Conservation (phyloP, 2,113 vertebrate genomes). For the Rhinoptilus africanus region DNA sequence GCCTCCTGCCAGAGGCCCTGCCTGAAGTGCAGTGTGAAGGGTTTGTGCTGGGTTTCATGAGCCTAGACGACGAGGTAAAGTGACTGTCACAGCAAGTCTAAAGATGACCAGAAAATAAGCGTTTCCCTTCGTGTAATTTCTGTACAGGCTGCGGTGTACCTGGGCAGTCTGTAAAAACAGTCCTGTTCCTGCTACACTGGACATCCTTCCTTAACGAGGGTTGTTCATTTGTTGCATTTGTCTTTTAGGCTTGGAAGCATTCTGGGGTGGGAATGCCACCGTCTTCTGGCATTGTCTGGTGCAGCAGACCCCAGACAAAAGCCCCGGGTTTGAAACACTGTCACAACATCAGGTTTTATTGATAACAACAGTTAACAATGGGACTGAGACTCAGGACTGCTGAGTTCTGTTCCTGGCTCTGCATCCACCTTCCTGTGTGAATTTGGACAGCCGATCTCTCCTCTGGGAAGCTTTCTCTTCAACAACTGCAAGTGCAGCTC, state of each 20-base stretch:
- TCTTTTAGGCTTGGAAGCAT: neutral
- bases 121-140: neutral
- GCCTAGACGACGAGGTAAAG: constrained; percentile 82
- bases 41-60: constrained; percentile 85
- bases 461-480: constrained; percentile 16
- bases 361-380: neutral
- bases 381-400: neutral
- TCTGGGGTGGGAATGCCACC: neutral
- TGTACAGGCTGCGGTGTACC: neutral
- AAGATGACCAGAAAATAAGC: neutral
- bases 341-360: constrained; percentile 1
- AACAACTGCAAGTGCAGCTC: neutral
- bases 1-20: constrained; percentile 53
- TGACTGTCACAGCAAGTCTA: neutral
- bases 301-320: neutral
- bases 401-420: constrained; percentile 22
- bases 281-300: neutral
- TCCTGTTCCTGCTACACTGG: neutral
- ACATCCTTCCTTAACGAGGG: neutral
- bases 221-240: neutral
- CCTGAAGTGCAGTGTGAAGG: constrained; percentile 71
- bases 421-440: neutral
- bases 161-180: neutral
- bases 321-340: neutral
- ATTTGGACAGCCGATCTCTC: neutral